Percentiles rank a stretch among this genome's conserved stretches.
Conservation (phyloP, 2,888 invertebrate genomes). For the Automeris io region DNA sequence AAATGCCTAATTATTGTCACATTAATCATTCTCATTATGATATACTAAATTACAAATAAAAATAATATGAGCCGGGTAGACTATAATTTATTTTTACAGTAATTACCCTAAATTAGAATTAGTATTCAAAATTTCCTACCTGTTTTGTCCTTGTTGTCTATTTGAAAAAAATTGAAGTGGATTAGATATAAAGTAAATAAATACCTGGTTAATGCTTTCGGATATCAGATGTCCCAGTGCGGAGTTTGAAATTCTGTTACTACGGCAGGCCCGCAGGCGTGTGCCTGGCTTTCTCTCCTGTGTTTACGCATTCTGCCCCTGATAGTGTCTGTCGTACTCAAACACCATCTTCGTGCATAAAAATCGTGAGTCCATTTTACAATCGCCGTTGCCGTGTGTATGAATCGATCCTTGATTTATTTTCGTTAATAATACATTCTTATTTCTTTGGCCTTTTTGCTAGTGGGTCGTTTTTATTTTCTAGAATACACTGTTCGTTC, state of each 20-base stretch:
- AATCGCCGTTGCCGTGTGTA: conserved; percentile 70
- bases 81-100: too few relatives aligned
- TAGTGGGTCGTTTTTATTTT: conserved; percentile 49
- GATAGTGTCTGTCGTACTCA: conserved; percentile 59
- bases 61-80: too few relatives aligned
- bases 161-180: too few relatives aligned
- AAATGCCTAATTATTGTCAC: conserved; percentile 40
- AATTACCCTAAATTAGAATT: too few relatives aligned
- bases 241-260: conserved; percentile 53
- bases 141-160: too few relatives aligned
- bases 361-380: conserved; percentile 74
- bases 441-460: conserved; percentile 74
- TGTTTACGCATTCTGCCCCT: conserved; percentile 74
- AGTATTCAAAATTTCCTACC: too few relatives aligned
- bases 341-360: conserved; percentile 59
- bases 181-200: not conserved
- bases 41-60: too few relatives aligned
- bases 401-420: conserved; percentile 65
- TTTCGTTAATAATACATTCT: conserved; percentile 67
- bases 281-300: conserved; percentile 68
- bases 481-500: conserved; percentile 48
- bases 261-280: conserved; percentile 66
- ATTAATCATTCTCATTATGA: too few relatives aligned
- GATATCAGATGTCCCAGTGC: conserved; percentile 60
- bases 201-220: conserved; percentile 45